Conservation (phyloP, 2,113 vertebrate species). For the Plecturocebus donacophilus region DNA sequence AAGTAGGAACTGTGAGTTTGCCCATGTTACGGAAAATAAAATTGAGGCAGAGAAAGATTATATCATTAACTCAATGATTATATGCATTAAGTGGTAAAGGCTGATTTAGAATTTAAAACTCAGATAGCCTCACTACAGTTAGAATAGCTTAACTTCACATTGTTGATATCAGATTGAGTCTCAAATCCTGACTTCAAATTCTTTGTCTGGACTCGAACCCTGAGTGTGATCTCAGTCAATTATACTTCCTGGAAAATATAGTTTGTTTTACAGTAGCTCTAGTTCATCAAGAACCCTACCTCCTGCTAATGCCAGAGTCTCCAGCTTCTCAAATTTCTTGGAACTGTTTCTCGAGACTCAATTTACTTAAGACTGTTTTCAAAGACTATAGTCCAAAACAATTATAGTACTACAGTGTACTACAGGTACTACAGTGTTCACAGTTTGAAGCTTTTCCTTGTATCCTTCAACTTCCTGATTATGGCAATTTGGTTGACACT, state of each 20-base stretch:
- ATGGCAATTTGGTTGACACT: not conserved
- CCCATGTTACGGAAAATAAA: not conserved
- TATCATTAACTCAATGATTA: not conserved
- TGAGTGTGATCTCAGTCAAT: not conserved
- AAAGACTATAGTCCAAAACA: not conserved
- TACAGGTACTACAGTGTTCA: not conserved
- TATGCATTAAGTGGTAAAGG: not conserved
- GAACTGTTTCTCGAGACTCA: not conserved
- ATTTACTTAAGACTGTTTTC: not conserved
- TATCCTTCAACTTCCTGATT: not conserved
- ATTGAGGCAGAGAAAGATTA: not conserved
- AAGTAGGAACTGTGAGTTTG: not conserved
- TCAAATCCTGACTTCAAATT: too few species aligned
- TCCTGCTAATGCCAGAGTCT: not conserved
- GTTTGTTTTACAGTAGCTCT: not conserved
- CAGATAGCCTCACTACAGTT: not conserved
- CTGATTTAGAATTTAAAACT: constrained; percentile 16
- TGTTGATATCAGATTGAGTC: not conserved
- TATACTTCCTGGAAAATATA: not conserved
- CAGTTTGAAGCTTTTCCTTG: not conserved
- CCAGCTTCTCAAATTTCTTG: not conserved
- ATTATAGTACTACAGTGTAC: not conserved
- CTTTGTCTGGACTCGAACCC: too few species aligned
- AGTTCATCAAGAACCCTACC: not conserved
- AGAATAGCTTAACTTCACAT: not conserved